These are phyloP conservation scores for Orycteropus afer DNA, from an alignment of 2,113 vertebrate species.

Conservation along the genomic window DNA sequence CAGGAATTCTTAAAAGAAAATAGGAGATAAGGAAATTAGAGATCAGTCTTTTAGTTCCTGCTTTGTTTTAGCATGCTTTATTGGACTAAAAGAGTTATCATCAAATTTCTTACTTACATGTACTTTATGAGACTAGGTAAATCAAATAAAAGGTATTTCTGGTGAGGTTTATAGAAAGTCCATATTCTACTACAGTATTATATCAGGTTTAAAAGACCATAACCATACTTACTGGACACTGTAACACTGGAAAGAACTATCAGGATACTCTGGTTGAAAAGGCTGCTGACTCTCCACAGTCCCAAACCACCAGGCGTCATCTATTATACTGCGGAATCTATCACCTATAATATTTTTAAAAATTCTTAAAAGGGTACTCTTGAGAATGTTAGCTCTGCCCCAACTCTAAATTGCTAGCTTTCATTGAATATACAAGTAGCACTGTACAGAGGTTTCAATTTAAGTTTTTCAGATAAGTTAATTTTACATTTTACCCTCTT, in stretches of 20 bases:
- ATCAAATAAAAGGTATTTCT: background rate
- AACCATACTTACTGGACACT: slow-evolving; percentile 92
- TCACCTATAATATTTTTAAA: slow-evolving; percentile 86
- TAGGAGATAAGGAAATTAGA: background rate
- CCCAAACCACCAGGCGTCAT: slow-evolving; percentile 99
- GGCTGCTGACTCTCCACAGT: slow-evolving; percentile 97
- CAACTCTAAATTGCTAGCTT: slow-evolving; percentile 11
- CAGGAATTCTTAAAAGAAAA: slow-evolving; percentile 37
- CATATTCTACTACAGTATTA: background rate
- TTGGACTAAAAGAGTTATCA: slow-evolving; percentile 7
- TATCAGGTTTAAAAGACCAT: slow-evolving; percentile 19
- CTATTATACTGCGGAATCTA: slow-evolving; percentile 98
- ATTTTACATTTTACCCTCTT: slow-evolving; percentile 35
- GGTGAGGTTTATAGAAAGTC: background rate
- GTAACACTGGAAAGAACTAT: slow-evolving; percentile 99
- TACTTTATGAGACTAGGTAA: background rate
- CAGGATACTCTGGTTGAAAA: slow-evolving; percentile 96
- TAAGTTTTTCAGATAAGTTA: slow-evolving; percentile 7
- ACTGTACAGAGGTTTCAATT: background rate
- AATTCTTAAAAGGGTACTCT: slow-evolving; percentile 41
- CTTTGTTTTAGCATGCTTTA: slow-evolving; percentile 21
- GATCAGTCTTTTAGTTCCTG: background rate
- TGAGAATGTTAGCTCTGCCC: background rate
- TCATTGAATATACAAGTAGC: slow-evolving; percentile 16
- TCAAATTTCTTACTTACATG: background rate